Base-by-base conservation (phyloP, 2,888 invertebrate species). In the Clunio marinus region DNA sequence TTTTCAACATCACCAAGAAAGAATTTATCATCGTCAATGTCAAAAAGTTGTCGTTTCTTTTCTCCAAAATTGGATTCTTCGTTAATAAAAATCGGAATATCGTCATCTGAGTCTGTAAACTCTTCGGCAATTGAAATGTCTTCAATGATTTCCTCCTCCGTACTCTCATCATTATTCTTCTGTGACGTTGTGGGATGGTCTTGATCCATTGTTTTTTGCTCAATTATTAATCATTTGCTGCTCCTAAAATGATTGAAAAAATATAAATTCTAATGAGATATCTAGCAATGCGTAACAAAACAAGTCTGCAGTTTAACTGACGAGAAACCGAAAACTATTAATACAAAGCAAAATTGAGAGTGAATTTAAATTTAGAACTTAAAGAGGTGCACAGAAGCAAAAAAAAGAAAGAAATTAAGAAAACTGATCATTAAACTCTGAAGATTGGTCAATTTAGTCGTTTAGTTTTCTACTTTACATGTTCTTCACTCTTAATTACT, bases 121-220 rank as follows among this genome's bases (percentile, higher is more conserved):
- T 75, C 75, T 71, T 78, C 77, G 70, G 77, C 78, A 55, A 22
- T 66, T 2, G 71, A 71, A n/a, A 78, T 74, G n/a, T 75, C 75
- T 71, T 78, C 77, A 71, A 78, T 79, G 58, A 78, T 78, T 35
- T 77, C 77, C 72, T 79, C 78, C 70, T 79, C 78, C 46, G 77
- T 77, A 71, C 69, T 69, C 32, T 66, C 66, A 8, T 66, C 66
- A 20, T 46, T 45, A 13, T 45, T 24, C 22, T 63, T 63, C 13
- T 15, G 62, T 13, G 28, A 27, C 22, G 46, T 55, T 32, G 32
- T 28, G 22, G 22, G 35, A 66, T 27, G 57, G 57, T 57, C 57
- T 25, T 27, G 24, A 25, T 66, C 55, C 66, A 66, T 66, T 66
- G 45, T 55, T 28, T 20, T 45, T n/a, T 20, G 17, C n/a, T 55